Evolutionary conservation across 2,113 vertebrate genomes (phyloP).

Genomic region (Neotoma lepida): DNA sequence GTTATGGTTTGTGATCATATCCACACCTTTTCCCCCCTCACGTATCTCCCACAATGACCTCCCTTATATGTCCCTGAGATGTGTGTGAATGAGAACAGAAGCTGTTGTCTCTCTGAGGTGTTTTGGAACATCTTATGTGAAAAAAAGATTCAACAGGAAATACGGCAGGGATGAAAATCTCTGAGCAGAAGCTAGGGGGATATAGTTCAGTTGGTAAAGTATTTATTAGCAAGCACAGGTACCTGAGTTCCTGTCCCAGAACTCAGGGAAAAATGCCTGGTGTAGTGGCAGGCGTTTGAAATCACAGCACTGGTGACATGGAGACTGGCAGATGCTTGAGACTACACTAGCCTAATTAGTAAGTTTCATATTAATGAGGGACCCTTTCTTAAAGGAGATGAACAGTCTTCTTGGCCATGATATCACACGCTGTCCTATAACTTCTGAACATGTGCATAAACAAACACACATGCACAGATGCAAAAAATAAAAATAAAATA

Average conservation of each 20-base stretch:
- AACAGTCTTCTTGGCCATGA: neutral
- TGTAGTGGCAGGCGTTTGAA: neutral
- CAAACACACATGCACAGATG: neutral
- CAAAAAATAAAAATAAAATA: neutral
- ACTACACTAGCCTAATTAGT: neutral
- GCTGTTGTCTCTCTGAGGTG: rapidly evolving
- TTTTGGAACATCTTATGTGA: neutral
- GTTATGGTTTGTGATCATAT: neutral
- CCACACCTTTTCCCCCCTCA: neutral
- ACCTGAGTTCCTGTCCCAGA: neutral
- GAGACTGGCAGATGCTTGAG: neutral
- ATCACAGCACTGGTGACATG: neutral
- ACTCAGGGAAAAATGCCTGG: neutral
- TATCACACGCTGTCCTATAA: neutral
- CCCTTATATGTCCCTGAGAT: neutral
- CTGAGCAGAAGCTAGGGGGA: neutral
- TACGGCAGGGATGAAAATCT: neutral
- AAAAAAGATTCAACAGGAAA: neutral
- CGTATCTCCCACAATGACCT: neutral
- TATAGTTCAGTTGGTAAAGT: neutral
- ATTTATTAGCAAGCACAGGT: neutral
- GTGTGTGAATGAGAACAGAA: neutral
- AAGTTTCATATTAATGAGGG: neutral
- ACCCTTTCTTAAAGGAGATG: neutral
- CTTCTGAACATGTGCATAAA: neutral